Percentiles rank a stretch among this genome's conserved stretches.
These are phyloP conservation scores for Spheniscus humboldti DNA, from an alignment of 2,797 vertebrate genomes.

Conservation along the genomic window DNA sequence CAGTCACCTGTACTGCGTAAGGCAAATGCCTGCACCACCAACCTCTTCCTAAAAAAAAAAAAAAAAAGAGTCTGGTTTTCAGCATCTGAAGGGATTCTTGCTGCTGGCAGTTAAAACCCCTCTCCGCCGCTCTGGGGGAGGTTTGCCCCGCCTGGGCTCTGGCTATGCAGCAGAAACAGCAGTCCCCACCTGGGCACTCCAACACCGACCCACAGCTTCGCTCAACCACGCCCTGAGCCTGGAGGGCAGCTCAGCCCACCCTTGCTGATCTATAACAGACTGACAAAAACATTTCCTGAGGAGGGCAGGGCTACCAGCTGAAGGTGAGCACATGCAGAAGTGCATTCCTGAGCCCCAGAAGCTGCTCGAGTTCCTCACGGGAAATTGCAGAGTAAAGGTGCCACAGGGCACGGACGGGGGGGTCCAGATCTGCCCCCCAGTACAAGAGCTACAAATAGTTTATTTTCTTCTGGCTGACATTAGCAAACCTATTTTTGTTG, in stretches of 20 bases:
- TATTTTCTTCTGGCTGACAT: neutral
- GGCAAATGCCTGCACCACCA: neutral
- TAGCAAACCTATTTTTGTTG: constrained; percentile 18
- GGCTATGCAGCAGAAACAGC: neutral
- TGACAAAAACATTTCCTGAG: neutral
- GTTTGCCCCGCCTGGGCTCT: neutral
- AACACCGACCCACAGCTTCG: fast-evolving
- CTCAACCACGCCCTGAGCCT: fast-evolving
- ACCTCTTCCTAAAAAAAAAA: neutral
- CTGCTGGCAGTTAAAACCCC: neutral
- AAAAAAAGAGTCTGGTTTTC: fast-evolving
- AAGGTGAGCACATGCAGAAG: neutral
- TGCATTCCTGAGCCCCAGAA: neutral
- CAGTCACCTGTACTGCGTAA: neutral
- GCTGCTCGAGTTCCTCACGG: neutral
- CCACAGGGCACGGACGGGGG: fast-evolving
- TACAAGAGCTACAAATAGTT: neutral
- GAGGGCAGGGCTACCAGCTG: neutral
- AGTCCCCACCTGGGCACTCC: neutral
- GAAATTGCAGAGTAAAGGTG: neutral
- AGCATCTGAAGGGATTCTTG: neutral
- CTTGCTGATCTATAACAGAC: fast-evolving
- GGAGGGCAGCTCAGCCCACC: neutral
- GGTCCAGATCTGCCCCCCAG: neutral
- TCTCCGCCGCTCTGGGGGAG: neutral